Base-by-base conservation (phyloP, 1,140 invertebrate genomes). In the Drosophila nannoptera region DNA sequence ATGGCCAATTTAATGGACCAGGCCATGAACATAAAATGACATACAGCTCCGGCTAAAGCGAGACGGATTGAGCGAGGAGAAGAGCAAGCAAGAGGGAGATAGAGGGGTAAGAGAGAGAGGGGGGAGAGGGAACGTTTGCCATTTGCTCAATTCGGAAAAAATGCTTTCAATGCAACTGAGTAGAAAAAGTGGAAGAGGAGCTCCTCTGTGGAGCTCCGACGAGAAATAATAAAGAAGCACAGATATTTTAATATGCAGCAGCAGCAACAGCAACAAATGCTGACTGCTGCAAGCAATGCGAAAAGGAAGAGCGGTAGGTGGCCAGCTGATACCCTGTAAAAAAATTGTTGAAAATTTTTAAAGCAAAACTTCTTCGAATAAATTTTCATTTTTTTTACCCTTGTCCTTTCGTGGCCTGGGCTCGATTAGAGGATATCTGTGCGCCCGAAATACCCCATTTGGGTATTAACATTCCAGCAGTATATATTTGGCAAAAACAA, bases 1-100 rank as follows among this genome's bases (percentile, higher is more conserved):
- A 68, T 72, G 58, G 73, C 58, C 69, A 72, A 75, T 75, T 72
- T 72, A 75, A 75, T 75, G 73, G 63, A 43, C 52, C 69, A 50
- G 67, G 38, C 62, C 68, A 71, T 48, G 71, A 38, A 22, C 67
- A 73, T 74, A 74, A 74, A 71, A 49, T 45, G 42, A 53, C 38
- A 48, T 31, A 29, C 35, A 11, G 58, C n/a, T 12, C 14, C 5
- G 12, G 6, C 9, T 4, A 38, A 35, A 22, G 3, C 9, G 8
- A 32, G 32, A 48, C 22, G 22, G 22, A 22, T 22, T 22, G 22
- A 1, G 22, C 22, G 11, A 9, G 33, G 1, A 11, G 33, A 12
- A 50, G 36, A 38, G 35, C 36, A 42, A 12, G 8, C 4, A 2
- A 33, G 42, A 22, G 12, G 36, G 8, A 33, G 52, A 12, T 3